Percentiles rank a stretch among this genome's conserved stretches.
These are phyloP conservation scores for Neosilurus hyrtlii DNA, from an alignment of 2,797 vertebrate genomes.

Conservation along the genomic window DNA sequence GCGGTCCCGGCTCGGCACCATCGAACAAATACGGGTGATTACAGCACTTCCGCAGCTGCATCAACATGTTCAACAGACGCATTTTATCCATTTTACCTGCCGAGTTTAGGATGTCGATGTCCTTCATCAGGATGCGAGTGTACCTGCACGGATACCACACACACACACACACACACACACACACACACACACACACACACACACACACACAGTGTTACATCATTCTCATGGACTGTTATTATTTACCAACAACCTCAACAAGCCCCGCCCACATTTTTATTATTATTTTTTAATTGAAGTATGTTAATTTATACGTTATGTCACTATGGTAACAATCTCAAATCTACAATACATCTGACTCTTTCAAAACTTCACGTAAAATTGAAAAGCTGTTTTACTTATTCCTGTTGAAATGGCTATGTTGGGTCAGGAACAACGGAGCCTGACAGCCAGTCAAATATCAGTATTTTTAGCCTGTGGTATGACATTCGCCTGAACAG, in stretches of 20 bases:
- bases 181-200: conserved; percentile 12
- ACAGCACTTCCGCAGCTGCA: conserved; percentile 86
- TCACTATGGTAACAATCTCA: background rate
- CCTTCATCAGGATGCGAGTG: conserved; percentile 86
- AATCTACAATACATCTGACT: background rate
- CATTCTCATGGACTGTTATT: background rate
- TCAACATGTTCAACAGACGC: conserved; percentile 82
- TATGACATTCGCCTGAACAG: too few species aligned
- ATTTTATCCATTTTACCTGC: conserved; percentile 89
- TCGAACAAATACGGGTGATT: conserved; percentile 87
- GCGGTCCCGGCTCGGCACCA: conserved; percentile 84
- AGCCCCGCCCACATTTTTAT: background rate
- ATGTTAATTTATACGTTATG: too few species aligned
- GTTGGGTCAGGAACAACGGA: background rate
- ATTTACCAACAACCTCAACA: background rate
- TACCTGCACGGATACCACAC: conserved; percentile 69
- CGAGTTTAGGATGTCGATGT: conserved; percentile 86
- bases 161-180: conserved; percentile 38
- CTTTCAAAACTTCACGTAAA: background rate
- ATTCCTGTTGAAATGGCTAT: background rate
- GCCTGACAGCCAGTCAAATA: background rate
- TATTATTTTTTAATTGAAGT: too few species aligned
- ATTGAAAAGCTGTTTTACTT: too few species aligned
- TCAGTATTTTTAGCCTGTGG: background rate
- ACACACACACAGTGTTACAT: background rate